These are phyloP conservation scores for Polydrusus cervinus DNA, from an alignment of 2,888 invertebrate genomes.

Conservation along the genomic window DNA sequence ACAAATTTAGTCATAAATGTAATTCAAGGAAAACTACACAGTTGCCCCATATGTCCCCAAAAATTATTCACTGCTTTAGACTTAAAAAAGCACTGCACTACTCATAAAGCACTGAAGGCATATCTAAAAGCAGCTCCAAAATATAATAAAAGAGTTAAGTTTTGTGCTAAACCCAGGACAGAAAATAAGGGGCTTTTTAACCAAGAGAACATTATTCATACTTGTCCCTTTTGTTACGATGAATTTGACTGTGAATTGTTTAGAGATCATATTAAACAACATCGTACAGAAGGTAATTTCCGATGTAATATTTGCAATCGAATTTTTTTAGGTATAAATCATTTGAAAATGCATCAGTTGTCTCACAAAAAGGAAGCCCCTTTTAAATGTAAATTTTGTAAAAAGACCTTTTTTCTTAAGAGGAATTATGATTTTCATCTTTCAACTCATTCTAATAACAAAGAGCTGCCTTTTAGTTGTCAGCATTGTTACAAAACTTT, in stretches of 20 bases:
- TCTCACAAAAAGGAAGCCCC: slow-evolving; percentile 65
- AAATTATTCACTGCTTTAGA: slow-evolving; percentile 29
- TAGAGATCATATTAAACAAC: slow-evolving; percentile 60
- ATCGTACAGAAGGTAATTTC: slow-evolving; percentile 61
- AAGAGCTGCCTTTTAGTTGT: slow-evolving; percentile 64
- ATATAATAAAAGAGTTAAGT: slow-evolving; percentile 26
- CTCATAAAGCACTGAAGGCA: slow-evolving; percentile 4
- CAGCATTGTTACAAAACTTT: slow-evolving; percentile 62
- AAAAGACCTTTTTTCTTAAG: slow-evolving; percentile 65
- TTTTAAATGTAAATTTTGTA: slow-evolving; percentile 63
- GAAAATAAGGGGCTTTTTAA: slow-evolving; percentile 54
- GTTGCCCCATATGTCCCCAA: slow-evolving; percentile 34
- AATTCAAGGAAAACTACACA: background rate
- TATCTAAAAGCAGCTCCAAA: slow-evolving; percentile 29
- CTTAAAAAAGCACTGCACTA: slow-evolving; percentile 30
- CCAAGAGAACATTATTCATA: slow-evolving; percentile 59
- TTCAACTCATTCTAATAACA: slow-evolving; percentile 60
- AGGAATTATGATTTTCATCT: slow-evolving; percentile 65
- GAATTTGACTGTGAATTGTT: slow-evolving; percentile 59
- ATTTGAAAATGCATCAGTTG: slow-evolving; percentile 63
- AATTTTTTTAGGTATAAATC: slow-evolving; percentile 63
- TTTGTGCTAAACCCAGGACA: slow-evolving; percentile 24
- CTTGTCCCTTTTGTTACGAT: slow-evolving; percentile 61
- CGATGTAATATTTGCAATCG: slow-evolving; percentile 64
- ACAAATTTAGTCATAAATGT: background rate